Conservation (phyloP, 2,888 invertebrate genomes). For the Sarcophaga variegata region DNA sequence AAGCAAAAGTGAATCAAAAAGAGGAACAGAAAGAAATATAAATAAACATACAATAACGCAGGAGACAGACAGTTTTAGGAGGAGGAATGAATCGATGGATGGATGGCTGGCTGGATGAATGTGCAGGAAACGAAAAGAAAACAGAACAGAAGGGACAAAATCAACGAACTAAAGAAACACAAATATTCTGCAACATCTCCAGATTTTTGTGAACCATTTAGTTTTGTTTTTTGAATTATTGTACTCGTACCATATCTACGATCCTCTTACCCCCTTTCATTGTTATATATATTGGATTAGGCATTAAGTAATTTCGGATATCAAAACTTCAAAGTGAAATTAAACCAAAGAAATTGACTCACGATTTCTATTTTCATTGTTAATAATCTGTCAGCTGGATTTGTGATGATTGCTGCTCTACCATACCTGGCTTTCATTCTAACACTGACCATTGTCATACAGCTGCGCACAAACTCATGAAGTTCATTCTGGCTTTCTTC, state of each 20-base stretch:
- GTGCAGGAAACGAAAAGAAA: conserved; percentile 21
- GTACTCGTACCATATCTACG: background rate
- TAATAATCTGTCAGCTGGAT: too few relatives aligned
- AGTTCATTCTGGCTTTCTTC: too few relatives aligned
- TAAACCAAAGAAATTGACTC: too few relatives aligned
- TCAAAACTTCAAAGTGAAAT: background rate
- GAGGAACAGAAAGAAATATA: conserved; percentile 6
- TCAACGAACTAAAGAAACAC: conserved; percentile 31
- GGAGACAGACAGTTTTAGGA: background rate
- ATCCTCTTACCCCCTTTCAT: background rate
- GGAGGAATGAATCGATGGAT: background rate
- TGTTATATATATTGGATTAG: conserved; percentile 42
- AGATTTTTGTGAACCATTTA: conserved; percentile 63
- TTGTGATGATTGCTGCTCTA: too few relatives aligned
- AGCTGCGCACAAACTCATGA: too few relatives aligned
- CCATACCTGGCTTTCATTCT: too few relatives aligned
- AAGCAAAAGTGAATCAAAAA: conserved; percentile 4
- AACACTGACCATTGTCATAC: too few relatives aligned
- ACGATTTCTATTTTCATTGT: too few relatives aligned
- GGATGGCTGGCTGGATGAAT: background rate
- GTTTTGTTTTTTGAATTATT: conserved; percentile 39
- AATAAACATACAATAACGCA: conserved; percentile 15
- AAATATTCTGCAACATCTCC: conserved; percentile 53
- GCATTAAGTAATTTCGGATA: conserved; percentile 28
- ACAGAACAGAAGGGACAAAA: background rate